Percentiles rank a stretch among this genome's conserved stretches.
These are phyloP conservation scores for Cotesia chilonis DNA, from an alignment of 1,140 invertebrate species.

Conservation along the genomic window DNA sequence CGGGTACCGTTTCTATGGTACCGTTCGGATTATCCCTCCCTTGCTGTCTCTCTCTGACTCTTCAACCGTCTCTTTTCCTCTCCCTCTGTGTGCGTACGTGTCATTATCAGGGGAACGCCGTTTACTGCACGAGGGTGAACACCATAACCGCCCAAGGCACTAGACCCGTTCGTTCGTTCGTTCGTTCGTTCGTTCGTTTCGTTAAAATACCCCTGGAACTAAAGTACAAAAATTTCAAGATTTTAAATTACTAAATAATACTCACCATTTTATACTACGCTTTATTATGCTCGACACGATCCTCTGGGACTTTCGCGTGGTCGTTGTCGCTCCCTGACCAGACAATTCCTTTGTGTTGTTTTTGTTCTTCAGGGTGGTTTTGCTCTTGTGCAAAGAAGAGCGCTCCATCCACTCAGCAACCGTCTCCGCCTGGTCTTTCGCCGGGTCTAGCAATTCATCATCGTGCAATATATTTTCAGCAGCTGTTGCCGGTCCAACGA, in stretches of 20 bases:
- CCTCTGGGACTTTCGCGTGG: slow-evolving; percentile 45
- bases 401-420: slow-evolving; percentile 28
- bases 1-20: slow-evolving; percentile 65
- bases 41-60: slow-evolving; percentile 41
- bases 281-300: slow-evolving; percentile 61
- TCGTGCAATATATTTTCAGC: slow-evolving; percentile 27
- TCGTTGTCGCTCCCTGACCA: background rate
- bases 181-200: no score
- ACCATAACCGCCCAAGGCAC: slow-evolving; percentile 11
- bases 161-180: background rate
- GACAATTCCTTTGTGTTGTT: background rate
- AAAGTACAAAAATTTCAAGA: slow-evolving; percentile 22
- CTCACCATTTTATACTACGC: slow-evolving; percentile 61
- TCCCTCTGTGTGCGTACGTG: background rate
- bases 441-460: slow-evolving; percentile 24
- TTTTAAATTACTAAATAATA: slow-evolving; percentile 26
- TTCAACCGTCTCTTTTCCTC: slow-evolving; percentile 38
- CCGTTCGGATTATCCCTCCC: slow-evolving; percentile 53
- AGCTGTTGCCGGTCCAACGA: slow-evolving; percentile 30
- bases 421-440: background rate
- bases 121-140: slow-evolving; percentile 3
- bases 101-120: background rate
- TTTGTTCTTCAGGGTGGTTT: background rate
- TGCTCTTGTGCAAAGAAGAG: slow-evolving; percentile 1
- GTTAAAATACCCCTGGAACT: slow-evolving; percentile 17